Conservation (phyloP, 2,888 invertebrate genomes). For the Synanthedon myopaeformis region DNA sequence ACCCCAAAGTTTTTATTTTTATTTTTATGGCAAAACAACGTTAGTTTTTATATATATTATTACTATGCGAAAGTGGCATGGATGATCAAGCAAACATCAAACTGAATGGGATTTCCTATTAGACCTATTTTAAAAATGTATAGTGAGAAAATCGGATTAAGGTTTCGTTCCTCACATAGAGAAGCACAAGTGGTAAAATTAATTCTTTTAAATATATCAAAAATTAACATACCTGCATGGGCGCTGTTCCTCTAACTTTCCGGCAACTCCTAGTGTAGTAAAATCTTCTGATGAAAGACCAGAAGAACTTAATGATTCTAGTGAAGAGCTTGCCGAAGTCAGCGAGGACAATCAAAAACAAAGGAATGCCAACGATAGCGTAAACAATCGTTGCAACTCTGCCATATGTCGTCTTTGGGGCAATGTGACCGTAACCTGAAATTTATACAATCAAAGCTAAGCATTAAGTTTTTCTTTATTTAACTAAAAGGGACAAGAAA, state of each 20-base stretch:
- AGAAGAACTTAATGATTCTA: constrained; percentile 88
- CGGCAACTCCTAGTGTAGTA: constrained; percentile 90
- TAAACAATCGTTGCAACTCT: constrained; percentile 91
- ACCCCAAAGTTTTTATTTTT: no score
- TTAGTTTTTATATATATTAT: no score
- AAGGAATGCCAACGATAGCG: constrained; percentile 94
- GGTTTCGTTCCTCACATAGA: no score
- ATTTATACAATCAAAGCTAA: background rate
- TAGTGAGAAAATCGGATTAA: no score
- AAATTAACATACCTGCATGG: constrained; percentile 72
- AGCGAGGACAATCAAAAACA: constrained; percentile 93
- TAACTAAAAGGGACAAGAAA: background rate
- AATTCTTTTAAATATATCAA: background rate
- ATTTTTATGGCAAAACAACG: no score
- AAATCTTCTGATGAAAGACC: constrained; percentile 85
- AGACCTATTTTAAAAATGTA: no score
- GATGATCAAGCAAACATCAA: no score
- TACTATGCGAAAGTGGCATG: no score
- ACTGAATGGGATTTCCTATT: no score
- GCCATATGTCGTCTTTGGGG: constrained; percentile 89
- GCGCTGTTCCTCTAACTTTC: constrained; percentile 79
- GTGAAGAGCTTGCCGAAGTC: constrained; percentile 96
- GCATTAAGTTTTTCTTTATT: background rate
- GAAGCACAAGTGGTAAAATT: no score
- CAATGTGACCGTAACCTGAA: constrained; percentile 96